Conservation (phyloP, 1,140 invertebrate genomes). For the Zeugodacus cucurbitae region DNA sequence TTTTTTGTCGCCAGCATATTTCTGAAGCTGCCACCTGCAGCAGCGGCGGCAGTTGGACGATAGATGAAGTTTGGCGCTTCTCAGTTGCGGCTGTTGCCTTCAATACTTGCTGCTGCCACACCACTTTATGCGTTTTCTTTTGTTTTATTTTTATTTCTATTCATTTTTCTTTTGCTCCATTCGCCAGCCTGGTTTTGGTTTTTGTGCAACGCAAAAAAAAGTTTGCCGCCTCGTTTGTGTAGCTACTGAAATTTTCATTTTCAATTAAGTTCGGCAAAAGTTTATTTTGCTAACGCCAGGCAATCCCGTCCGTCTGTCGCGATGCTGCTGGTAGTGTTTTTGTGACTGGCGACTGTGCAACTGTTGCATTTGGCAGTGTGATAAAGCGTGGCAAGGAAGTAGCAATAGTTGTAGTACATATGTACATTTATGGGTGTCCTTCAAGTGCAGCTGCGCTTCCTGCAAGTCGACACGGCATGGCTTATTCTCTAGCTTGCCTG, state of each 20-base stretch:
- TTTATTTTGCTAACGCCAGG: neutral
- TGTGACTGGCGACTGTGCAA: neutral
- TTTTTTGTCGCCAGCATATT: conserved; percentile 6
- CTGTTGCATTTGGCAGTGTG: neutral
- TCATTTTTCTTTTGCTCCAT: neutral
- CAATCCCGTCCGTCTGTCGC: neutral
- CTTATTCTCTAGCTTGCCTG: too few species aligned
- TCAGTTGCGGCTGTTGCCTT: conserved; percentile 12
- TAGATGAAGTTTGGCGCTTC: neutral
- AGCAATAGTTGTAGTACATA: neutral
- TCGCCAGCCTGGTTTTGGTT: neutral
- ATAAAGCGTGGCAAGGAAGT: neutral
- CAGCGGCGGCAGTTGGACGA: neutral
- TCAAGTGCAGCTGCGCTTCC: neutral
- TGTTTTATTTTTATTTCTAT: neutral
- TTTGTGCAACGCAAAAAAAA: neutral
- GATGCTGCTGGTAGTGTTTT: neutral
- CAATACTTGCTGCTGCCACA: neutral
- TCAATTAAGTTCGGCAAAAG: conserved; percentile 40
- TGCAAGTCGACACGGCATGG: neutral
- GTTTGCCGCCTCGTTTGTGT: neutral
- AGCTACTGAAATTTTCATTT: conserved; percentile 42
- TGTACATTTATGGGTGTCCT: neutral
- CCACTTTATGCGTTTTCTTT: neutral
- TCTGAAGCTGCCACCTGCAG: conserved; percentile 14